Evolutionary conservation across 2,113 vertebrate species (phyloP).

Genomic region (Kryptolebias marmoratus): DNA sequence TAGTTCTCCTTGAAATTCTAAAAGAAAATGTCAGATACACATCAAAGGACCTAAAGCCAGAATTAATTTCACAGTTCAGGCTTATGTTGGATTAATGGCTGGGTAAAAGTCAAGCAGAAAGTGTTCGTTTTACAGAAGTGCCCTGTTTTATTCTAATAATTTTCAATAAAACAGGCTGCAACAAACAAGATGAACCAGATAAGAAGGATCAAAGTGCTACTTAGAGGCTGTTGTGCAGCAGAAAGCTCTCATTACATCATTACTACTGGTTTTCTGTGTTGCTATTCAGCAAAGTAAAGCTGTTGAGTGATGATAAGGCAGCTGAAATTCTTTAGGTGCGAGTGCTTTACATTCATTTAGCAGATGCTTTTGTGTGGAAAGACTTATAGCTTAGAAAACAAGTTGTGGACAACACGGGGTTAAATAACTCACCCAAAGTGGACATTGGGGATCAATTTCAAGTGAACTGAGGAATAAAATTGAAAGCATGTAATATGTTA

Average conservation of each 20-base stretch:
- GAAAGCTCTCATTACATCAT: slow-evolving; percentile 5
- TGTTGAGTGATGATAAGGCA: background rate
- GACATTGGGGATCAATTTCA: background rate
- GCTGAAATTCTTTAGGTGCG: background rate
- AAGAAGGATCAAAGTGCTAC: slow-evolving; percentile 9
- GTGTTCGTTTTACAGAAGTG: background rate
- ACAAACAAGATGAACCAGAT: slow-evolving; percentile 10
- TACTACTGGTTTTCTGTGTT: background rate
- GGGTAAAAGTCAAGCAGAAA: background rate
- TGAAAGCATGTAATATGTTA: background rate
- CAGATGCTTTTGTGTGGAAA: background rate
- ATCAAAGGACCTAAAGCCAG: background rate
- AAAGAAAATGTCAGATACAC: background rate
- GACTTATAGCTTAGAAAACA: background rate
- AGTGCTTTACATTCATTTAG: background rate
- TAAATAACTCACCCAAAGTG: background rate
- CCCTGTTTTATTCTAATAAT: background rate
- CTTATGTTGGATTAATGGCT: too few species aligned
- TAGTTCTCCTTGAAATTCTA: background rate
- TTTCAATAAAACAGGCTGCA: background rate
- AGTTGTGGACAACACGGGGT: background rate
- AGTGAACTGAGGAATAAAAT: background rate
- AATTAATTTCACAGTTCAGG: background rate
- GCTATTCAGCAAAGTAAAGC: background rate
- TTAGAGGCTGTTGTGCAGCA: background rate